Evolutionary conservation across 2,888 invertebrate genomes (phyloP).

Genomic region (Ormia ochracea): DNA sequence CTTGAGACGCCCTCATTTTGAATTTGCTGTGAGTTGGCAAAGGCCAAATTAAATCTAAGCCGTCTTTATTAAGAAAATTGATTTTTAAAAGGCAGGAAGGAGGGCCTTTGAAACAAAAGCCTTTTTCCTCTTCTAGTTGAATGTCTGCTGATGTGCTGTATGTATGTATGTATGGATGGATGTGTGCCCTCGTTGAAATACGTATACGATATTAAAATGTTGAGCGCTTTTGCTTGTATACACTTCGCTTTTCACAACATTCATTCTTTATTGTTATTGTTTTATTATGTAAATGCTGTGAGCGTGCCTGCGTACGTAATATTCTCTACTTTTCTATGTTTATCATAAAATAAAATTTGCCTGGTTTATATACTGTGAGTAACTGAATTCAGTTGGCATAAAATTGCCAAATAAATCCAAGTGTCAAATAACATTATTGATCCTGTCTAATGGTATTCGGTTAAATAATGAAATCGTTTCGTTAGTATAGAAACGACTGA

Average conservation of each 20-base stretch:
- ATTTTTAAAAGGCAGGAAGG: background rate
- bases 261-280: conserved; percentile 57
- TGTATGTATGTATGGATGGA: no score
- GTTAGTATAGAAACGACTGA: background rate
- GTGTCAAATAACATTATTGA: conserved; percentile 52
- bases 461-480: background rate
- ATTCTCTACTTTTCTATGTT: background rate
- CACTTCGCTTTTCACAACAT: conserved; percentile 47
- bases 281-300: conserved; percentile 46
- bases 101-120: background rate
- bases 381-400: conserved; percentile 13
- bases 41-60: no score
- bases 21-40: no score
- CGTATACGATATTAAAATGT: conserved; percentile 39
- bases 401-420: conserved; percentile 45
- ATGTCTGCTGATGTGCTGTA: background rate
- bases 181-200: conserved; percentile 53
- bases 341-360: conserved; percentile 2
- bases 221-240: conserved; percentile 46
- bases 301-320: background rate
- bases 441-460: conserved; percentile 19
- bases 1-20: no score
- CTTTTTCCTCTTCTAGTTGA: background rate
- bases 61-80: no score
- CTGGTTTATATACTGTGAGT: conserved; percentile 18